Conservation (phyloP, 2,888 invertebrate species). For the Halictus ligatus region DNA sequence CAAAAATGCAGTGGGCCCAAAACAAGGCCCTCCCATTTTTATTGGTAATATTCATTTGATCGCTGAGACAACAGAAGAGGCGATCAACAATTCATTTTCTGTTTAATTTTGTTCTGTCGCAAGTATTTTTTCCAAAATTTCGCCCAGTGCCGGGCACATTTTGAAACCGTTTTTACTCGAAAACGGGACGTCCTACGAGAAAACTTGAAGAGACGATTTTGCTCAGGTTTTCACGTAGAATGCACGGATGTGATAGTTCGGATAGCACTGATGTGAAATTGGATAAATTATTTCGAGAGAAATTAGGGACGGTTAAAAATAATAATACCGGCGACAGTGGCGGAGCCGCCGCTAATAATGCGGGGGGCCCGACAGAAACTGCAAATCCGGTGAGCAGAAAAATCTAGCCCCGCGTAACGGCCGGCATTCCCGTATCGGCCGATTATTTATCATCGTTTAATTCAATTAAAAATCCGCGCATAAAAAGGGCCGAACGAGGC, state of each 20-base stretch:
- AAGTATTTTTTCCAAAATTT: no score
- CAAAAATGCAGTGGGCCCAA: background rate
- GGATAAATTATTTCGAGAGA: background rate
- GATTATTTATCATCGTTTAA: constrained; percentile 66
- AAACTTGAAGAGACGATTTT: background rate
- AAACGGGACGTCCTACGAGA: background rate
- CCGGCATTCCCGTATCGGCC: constrained; percentile 46
- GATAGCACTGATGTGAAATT: no score
- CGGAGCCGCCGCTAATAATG: background rate
- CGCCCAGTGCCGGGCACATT: no score
- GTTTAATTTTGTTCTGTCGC: background rate
- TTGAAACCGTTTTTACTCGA: background rate
- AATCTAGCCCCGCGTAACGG: constrained; percentile 39
- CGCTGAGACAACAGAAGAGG: background rate
- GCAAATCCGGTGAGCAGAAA: constrained; percentile 52
- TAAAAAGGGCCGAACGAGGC: constrained; percentile 56
- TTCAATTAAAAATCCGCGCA: constrained; percentile 64
- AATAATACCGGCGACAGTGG: background rate
- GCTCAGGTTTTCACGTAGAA: background rate
- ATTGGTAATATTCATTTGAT: background rate
- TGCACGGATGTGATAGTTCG: background rate
- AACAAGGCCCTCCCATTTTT: background rate
- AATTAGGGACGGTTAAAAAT: background rate
- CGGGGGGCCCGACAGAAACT: background rate
- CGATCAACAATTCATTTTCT: background rate